Evolutionary conservation across 2,888 invertebrate genomes (phyloP).

Genomic region (Calameuta pallipes): DNA sequence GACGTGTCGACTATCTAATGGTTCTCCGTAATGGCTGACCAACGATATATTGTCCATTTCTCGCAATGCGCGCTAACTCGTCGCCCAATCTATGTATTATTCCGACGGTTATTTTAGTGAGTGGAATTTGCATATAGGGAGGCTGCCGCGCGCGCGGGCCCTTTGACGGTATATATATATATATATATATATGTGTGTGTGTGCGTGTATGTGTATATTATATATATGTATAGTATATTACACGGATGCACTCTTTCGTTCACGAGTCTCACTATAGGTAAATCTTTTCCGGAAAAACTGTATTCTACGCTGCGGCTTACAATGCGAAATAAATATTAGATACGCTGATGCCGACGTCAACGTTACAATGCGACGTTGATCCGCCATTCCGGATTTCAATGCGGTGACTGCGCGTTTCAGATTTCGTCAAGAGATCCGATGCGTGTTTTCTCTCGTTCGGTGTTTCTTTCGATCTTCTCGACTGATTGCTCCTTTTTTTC

Average conservation of each 20-base stretch:
- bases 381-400: slow-evolving; percentile 38
- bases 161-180: not conserved
- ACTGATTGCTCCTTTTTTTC: not conserved
- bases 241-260: not conserved
- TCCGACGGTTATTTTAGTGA: slow-evolving; percentile 57
- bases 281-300: slow-evolving; percentile 30
- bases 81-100: slow-evolving; percentile 55
- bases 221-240: not conserved
- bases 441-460: not conserved
- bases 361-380: slow-evolving; percentile 36
- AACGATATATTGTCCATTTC: slow-evolving; percentile 63
- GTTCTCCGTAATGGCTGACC: slow-evolving; percentile 61
- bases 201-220: too few species aligned
- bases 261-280: not conserved
- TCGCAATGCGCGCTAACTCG: slow-evolving; percentile 54
- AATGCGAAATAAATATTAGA: slow-evolving; percentile 43
- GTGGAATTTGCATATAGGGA: slow-evolving; percentile 32
- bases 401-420: slow-evolving; percentile 21
- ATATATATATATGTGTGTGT: not conserved
- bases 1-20: slow-evolving; percentile 66
- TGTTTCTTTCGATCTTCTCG: not conserved
- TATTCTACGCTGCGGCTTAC: slow-evolving; percentile 34
- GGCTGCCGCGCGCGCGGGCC: slow-evolving; percentile 2
- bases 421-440: not conserved
- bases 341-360: slow-evolving; percentile 24